phyloP scores from a whole-genome alignment of 2,888 invertebrate genomes.

The Eumerus sabulonum region DNA sequence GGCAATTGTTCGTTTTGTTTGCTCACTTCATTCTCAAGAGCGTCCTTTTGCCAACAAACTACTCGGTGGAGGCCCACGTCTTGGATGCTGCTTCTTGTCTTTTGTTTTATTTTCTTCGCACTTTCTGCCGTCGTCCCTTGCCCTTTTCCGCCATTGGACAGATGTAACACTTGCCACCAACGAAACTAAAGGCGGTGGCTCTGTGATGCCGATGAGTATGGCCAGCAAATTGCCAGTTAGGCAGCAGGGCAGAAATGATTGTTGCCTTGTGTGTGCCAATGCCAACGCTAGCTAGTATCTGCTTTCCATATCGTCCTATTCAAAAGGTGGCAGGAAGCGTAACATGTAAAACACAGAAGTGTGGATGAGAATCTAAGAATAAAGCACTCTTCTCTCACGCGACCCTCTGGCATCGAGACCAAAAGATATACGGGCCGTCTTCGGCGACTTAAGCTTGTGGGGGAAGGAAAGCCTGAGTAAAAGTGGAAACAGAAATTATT shows the following conservation, averaged over 20 bases:
- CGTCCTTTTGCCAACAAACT: constrained; percentile 44
- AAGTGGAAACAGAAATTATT: constrained; percentile 58
- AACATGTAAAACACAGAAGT: constrained; percentile 31
- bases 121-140: constrained; percentile 19
- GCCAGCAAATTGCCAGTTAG: constrained; percentile 56
- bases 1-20: constrained; percentile 53
- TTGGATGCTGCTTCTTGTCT: neutral
- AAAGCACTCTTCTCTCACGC: constrained; percentile 7
- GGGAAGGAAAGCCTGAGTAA: constrained; percentile 3
- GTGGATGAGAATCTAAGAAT: constrained; percentile 25
- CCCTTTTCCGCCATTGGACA: constrained; percentile 39
- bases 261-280: constrained; percentile 12
- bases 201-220: constrained; percentile 49
- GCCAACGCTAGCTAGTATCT: neutral
- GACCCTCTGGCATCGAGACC: neutral
- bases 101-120: constrained; percentile 58
- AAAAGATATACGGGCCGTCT: constrained; percentile 41
- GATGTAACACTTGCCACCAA: constrained; percentile 64
- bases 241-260: constrained; percentile 3
- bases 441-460: constrained; percentile 36
- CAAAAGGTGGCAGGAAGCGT: constrained; percentile 25
- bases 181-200: too few relatives aligned
- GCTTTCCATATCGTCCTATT: constrained; percentile 12
- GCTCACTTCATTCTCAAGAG: constrained; percentile 53
- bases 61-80: too few relatives aligned